Evolutionary conservation across 2,797 vertebrate genomes (phyloP).

Genomic region (Botia kubotai): DNA sequence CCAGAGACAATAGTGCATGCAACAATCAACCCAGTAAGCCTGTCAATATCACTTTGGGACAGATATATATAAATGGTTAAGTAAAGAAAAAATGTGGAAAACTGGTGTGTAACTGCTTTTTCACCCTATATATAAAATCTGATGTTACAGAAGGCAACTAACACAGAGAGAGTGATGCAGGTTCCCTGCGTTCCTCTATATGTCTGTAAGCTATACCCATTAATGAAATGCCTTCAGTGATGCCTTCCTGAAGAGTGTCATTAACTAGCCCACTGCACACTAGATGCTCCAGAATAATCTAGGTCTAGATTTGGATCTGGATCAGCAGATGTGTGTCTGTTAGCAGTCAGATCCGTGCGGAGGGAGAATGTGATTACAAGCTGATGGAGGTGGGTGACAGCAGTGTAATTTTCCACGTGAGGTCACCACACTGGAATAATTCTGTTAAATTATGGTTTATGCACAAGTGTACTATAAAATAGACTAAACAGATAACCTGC

Average conservation of each 20-base stretch:
- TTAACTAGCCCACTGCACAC: slow-evolving; percentile 76
- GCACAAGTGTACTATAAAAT: slow-evolving; percentile 53
- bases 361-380: slow-evolving; percentile 60
- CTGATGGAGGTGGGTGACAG: slow-evolving; percentile 47
- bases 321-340: slow-evolving; percentile 39
- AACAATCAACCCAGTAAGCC: slow-evolving; percentile 78
- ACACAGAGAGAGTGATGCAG: slow-evolving; percentile 65
- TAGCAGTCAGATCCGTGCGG: slow-evolving; percentile 22
- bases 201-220: slow-evolving; percentile 66
- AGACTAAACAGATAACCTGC: slow-evolving; percentile 51
- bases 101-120: background rate
- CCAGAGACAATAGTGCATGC: slow-evolving; percentile 79
- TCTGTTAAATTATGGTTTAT: slow-evolving; percentile 51
- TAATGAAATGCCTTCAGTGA: slow-evolving; percentile 67
- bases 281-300: slow-evolving; percentile 62
- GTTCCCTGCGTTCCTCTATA: slow-evolving; percentile 69
- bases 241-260: slow-evolving; percentile 70
- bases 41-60: slow-evolving; percentile 79
- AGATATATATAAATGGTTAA: no score
- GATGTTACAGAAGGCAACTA: slow-evolving; percentile 57
- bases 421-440: slow-evolving; percentile 49
- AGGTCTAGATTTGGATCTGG: slow-evolving; percentile 57
- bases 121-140: background rate
- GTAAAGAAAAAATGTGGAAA: no score
- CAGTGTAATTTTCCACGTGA: slow-evolving; percentile 54